Base-by-base conservation (phyloP, 2,888 invertebrate species). In the Phragmatobia fuliginosa region DNA sequence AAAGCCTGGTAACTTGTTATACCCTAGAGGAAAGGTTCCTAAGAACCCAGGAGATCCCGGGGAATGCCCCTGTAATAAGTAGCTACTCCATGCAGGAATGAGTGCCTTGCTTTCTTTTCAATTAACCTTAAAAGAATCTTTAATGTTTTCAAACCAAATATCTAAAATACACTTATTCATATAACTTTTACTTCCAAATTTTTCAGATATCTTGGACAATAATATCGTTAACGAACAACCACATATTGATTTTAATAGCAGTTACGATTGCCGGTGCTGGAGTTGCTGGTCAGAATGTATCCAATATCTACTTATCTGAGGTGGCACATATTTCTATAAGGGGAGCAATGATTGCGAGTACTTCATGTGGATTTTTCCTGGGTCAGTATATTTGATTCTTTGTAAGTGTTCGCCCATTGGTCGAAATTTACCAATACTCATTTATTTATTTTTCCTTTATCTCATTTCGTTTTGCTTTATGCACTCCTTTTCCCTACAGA, bases 311-410 rank as follows among this genome's bases (percentile, higher is more conserved):
- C 79, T 91, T 94, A 31, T 87, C 92, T 0, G 94, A 94, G 75
- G 91, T 94, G 64, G 80, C 88, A 3, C 91, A 94, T 62, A 92
- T 93, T 62, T 89, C 91, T 1, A 91, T 94, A 45, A 84, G 94
- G 68, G 94, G 94, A 0, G 91, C 88, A 0, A 78, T 94, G 2
- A 87, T 93, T 4, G 89, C 94, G 0, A 80, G 87, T 18, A 87
- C 90, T 0, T 90, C 91, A 2, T 87, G 88, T 0, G 90, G 88
- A 10, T 94, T 85, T 75, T 91, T 91, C 68, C 18, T 91, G 0
- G 94, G 94, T 82, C 70, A 66, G 38, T 71, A 31, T 25, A 41
- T 25, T 36, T 14, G 11, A 2, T n/a, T 60, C n/a, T n/a, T n/a
- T n/a, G n/a, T n/a, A n/a, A n/a, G n/a, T n/a, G n/a, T n/a, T n/a